A percentile compares a stretch with the other conserved stretches of the same genome.
phyloP scores from a whole-genome alignment of 37 sponge, comb jelly and placozoan genomes.

The Corticium candelabrum region DNA sequence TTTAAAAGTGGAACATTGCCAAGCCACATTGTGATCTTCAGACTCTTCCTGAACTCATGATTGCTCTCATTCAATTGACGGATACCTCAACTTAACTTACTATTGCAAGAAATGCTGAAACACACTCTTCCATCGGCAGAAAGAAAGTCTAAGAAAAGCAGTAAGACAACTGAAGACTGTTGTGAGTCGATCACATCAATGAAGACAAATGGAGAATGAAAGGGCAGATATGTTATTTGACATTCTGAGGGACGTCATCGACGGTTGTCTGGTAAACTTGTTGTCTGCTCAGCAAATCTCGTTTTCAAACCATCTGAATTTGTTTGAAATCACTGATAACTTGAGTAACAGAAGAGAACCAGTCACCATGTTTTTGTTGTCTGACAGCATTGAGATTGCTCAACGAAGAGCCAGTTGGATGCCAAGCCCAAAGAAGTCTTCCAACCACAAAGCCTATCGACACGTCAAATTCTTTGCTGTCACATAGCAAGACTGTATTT shows the following conservation, averaged over 20 bases:
- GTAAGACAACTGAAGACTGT: constrained; percentile 56
- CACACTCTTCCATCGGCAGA: constrained; percentile 16
- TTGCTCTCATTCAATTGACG: constrained; percentile 81
- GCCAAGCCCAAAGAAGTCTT: background rate
- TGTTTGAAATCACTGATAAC: constrained; percentile 39
- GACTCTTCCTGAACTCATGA: constrained; percentile 70
- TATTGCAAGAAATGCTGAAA: constrained; percentile 46
- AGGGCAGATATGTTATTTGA: constrained; percentile 85
- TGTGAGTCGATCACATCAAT: constrained; percentile 81
- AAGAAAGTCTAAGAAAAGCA: constrained; percentile 37
- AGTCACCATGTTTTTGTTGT: constrained; percentile 55
- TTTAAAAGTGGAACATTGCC: constrained; percentile 67
- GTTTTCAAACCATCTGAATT: no score
- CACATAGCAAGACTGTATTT: background rate
- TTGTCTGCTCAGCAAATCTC: constrained; percentile 55
- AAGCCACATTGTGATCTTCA: constrained; percentile 69
- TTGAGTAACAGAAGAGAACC: constrained; percentile 27
- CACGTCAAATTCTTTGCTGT: background rate
- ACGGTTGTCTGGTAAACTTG: constrained; percentile 70
- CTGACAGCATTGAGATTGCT: constrained; percentile 61
- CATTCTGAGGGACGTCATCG: constrained; percentile 67
- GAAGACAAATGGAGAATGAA: constrained; percentile 90
- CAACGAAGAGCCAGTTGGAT: constrained; percentile 7
- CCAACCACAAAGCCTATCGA: background rate
- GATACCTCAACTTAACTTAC: constrained; percentile 75